Evolutionary conservation across 2,888 invertebrate genomes (phyloP).

Genomic region (Dendrolimus houi): DNA sequence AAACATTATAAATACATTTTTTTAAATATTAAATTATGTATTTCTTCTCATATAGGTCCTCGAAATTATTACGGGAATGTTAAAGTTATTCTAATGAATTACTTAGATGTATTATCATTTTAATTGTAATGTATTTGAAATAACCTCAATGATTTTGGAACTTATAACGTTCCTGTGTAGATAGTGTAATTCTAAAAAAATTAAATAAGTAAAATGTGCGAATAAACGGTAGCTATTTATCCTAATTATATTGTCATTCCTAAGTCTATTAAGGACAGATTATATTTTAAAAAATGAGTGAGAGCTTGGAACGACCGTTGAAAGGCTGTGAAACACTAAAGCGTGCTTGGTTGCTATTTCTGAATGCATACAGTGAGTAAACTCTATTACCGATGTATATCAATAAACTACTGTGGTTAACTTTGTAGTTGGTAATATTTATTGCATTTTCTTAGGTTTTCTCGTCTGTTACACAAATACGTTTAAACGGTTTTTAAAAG

Average conservation of each 20-base stretch:
- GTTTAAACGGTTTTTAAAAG: no score
- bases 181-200: slow-evolving; percentile 8
- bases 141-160: background rate
- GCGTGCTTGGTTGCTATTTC: slow-evolving; percentile 49
- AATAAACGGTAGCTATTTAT: slow-evolving; percentile 40
- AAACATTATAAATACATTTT: background rate
- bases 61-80: background rate
- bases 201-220: slow-evolving; percentile 14
- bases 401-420: no score
- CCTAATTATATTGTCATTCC: slow-evolving; percentile 55
- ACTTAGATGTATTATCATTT: background rate
- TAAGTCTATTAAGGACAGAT: slow-evolving; percentile 48
- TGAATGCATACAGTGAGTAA: slow-evolving; percentile 2
- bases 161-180: background rate
- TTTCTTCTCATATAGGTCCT: background rate
- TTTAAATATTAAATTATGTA: background rate
- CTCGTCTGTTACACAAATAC: no score
- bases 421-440: no score
- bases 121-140: slow-evolving; percentile 3
- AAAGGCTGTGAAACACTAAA: slow-evolving; percentile 67
- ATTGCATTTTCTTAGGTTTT: no score
- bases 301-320: slow-evolving; percentile 65
- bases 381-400: no score
- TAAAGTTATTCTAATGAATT: no score
- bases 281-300: slow-evolving; percentile 46